Base-by-base conservation (phyloP, 2,888 invertebrate genomes). In the Oscheius sp. region DNA sequence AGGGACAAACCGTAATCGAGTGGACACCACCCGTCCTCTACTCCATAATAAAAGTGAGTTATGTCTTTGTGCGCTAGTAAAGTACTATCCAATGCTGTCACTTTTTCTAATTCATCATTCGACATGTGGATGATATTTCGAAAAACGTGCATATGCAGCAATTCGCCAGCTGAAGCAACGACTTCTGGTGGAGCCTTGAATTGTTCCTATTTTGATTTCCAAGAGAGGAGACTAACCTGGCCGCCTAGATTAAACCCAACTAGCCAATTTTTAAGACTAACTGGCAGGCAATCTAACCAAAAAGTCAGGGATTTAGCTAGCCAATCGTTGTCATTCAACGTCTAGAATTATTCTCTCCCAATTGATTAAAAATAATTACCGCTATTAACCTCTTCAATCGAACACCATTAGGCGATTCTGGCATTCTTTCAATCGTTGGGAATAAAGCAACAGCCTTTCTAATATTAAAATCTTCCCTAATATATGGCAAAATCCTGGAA, bases 371-470 rank as follows among this genome's bases (percentile, higher is more conserved):
- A 46, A 29, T 0, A 48, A 4, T 53, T 45, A 83, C 83, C 70
- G 74, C 67, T 1, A 83, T 65, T 25, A 80, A 61, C 65, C 77
- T 70, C 46, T 70, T 57, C 23, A 82, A 57, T 42, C 76, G 67
- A n/a, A 68, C 63, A n/a, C 83, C 83, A 72, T 82, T 82, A 0
- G 83, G 82, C 2, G 80, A 77, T 1, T 66, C 69, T 6, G 82
- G 81, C 83, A 84, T 84, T n/a, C 79, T 66, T 48, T 80, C 81
- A 15, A 84, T 69, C 2, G 84, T 83, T 1, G 84, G 84, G 65
- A 84, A 84, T 20, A 84, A 69, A 1, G 74, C 82, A 37, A 83
- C 71, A 1, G 76, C 79, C 20, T 73, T 78, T 42, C 57, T 53
- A 34, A 82, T 71, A 63, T 74, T 61, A 53, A 73, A 78, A 37